Base-by-base conservation (phyloP, 2,113 vertebrate genomes). In the Microcebus murinus region DNA sequence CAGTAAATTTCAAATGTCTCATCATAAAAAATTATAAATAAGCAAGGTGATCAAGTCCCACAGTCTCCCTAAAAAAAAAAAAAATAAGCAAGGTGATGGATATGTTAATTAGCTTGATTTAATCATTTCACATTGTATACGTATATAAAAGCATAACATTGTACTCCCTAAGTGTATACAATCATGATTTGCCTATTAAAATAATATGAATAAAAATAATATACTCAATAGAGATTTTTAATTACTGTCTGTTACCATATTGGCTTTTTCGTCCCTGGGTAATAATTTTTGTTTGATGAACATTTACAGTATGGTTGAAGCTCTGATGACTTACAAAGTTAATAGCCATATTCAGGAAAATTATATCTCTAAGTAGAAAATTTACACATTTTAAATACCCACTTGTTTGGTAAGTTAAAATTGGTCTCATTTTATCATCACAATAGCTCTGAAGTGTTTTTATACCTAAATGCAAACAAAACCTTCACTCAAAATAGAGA, bases 271-370 rank as follows among this genome's bases (percentile, higher is more conserved):
- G 90, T 95, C 31, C 20, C 18, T 50, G 21, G 27, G 74, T 76
- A 94, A 52, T 89, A 63, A 89, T 77, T 91, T 63, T 87, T 92
- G 36, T 93, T 82, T 87, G 70, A 71, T 91, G 61, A 88, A 83
- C 15, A 61, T 76, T 36, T 45, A 34, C 11, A 83, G 13, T 63
- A n/a, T 36, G n/a, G 4, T 84, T 73, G 23, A 9, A 91, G 55
- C 3, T 88, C 76, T 79, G 76, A 84, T 20, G 13, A 77, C 45
- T 90, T 97, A 93, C 63, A 85, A 95, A 84, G 36, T 92, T 27
- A 77, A 9, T 52, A n/a, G 3, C 2, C 21, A 80, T 84, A 57
- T 67, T 80, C 23, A 50, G n/a, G 15, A 93, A 80, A 67, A 70
- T 55, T 80, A 29, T 91, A 70, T 79, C 15, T 87, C 36, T 95